These are phyloP conservation scores for Flabesymbios commensalis DNA, from an alignment of 2,888 invertebrate genomes.

Conservation along the genomic window DNA sequence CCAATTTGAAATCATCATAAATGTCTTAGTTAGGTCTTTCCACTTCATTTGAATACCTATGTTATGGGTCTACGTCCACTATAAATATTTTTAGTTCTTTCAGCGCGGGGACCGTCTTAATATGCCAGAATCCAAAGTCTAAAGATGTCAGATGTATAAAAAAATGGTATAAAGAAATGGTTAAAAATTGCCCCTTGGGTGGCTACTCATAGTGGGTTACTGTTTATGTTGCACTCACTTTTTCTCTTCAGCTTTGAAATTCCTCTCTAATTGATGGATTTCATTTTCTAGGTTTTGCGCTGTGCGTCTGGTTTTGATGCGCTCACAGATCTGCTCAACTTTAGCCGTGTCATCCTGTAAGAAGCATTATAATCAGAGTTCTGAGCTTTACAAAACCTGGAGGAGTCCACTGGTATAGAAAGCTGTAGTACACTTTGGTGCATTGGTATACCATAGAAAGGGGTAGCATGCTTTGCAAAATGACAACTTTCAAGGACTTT, in stretches of 20 bases:
- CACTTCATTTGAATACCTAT: too few relatives aligned
- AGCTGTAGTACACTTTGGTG: not conserved
- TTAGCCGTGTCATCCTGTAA: conserved; percentile 44
- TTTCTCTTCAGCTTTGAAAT: conserved; percentile 51
- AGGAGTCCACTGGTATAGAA: not conserved
- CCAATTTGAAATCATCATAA: too few relatives aligned
- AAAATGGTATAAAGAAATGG: too few relatives aligned
- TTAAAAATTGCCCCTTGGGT: too few relatives aligned
- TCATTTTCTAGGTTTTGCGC: conserved; percentile 51
- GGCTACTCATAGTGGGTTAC: too few relatives aligned
- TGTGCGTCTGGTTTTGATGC: conserved; percentile 46
- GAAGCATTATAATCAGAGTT: not conserved
- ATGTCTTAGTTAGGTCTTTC: too few relatives aligned
- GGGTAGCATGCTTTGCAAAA: not conserved
- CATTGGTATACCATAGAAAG: not conserved
- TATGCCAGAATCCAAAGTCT: too few relatives aligned
- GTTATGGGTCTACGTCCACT: too few relatives aligned
- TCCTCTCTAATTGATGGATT: conserved; percentile 48
- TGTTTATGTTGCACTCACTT: conserved; percentile 45
- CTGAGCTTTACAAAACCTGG: not conserved
- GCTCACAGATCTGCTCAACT: conserved; percentile 46
- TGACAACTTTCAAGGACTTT: conserved; percentile 1
- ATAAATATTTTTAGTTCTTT: too few relatives aligned
- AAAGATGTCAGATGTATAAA: too few relatives aligned
- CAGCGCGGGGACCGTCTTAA: too few relatives aligned